Percentiles rank a stretch among this genome's conserved stretches.
phyloP scores from a whole-genome alignment of 2,888 invertebrate species.

The Phania funesta region DNA sequence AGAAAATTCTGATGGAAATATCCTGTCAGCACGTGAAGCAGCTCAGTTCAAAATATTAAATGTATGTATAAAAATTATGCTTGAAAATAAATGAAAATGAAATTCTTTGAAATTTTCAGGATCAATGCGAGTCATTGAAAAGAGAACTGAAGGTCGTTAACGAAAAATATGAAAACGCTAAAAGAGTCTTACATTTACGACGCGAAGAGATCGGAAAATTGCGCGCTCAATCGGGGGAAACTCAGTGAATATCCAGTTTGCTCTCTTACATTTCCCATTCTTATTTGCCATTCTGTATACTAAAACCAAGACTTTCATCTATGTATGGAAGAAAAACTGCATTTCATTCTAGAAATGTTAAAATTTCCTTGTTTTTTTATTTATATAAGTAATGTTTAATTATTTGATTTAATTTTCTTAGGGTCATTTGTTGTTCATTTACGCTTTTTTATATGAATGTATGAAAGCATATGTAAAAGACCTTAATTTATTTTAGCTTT shows the following conservation, averaged over 20 bases:
- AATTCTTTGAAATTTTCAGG: constrained; percentile 53
- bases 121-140: constrained; percentile 67
- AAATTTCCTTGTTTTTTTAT: background rate
- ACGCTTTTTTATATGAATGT: too few relatives aligned
- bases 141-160: constrained; percentile 67
- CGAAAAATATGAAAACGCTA: constrained; percentile 71
- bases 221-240: constrained; percentile 44
- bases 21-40: constrained; percentile 68
- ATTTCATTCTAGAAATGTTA: background rate
- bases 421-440: too few relatives aligned
- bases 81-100: background rate
- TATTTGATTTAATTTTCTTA: too few relatives aligned
- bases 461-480: background rate
- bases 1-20: constrained; percentile 69
- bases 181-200: constrained; percentile 66
- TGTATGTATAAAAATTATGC: constrained; percentile 65
- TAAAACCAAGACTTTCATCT: background rate
- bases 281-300: constrained; percentile 18
- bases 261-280: background rate
- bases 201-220: constrained; percentile 65
- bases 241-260: background rate
- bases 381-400: too few relatives aligned
- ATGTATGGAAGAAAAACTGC: background rate
- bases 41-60: constrained; percentile 70
- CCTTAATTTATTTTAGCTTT: background rate